Evolutionary conservation across 2,113 vertebrate genomes (phyloP).

Genomic region (Megalops atlanticus): DNA sequence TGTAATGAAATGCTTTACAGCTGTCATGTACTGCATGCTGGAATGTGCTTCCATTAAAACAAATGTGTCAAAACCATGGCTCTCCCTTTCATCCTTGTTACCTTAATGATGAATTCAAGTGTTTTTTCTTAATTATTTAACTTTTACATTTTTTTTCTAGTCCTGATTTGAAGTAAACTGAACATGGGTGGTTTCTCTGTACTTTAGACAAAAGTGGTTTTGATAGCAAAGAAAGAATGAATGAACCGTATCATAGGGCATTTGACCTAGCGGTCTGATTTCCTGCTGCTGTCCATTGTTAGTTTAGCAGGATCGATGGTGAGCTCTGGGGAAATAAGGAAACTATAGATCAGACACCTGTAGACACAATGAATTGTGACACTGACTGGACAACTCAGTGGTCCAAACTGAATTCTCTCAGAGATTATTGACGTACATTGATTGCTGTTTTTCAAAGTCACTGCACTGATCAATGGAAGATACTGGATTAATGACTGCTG

Average conservation of each 20-base stretch:
- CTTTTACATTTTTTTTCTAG: not conserved
- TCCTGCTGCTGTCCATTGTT: not conserved
- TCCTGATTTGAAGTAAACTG: not conserved
- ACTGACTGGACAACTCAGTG: not conserved
- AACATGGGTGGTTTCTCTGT: not conserved
- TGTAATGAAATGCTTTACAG: not conserved
- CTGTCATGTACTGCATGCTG: not conserved
- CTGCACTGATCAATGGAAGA: slow-evolving; percentile 2
- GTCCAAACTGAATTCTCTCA: not conserved
- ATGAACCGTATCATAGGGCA: not conserved
- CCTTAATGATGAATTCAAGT: not conserved
- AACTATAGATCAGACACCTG: not conserved
- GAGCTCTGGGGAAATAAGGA: not conserved
- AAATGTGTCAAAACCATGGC: not conserved
- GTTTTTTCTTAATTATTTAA: not conserved
- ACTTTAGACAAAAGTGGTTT: not conserved
- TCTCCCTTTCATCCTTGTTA: not conserved
- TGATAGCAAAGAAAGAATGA: not conserved
- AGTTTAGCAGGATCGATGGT: not conserved
- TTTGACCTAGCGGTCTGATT: not conserved
- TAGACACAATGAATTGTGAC: not conserved
- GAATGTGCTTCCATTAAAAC: not conserved
- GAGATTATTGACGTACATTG: not conserved
- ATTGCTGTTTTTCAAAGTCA: not conserved
- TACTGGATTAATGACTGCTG: not conserved